Percentiles rank a stretch among this genome's conserved stretches.
Conservation (phyloP, 2,113 vertebrate species). For the Crotalus helleri region DNA sequence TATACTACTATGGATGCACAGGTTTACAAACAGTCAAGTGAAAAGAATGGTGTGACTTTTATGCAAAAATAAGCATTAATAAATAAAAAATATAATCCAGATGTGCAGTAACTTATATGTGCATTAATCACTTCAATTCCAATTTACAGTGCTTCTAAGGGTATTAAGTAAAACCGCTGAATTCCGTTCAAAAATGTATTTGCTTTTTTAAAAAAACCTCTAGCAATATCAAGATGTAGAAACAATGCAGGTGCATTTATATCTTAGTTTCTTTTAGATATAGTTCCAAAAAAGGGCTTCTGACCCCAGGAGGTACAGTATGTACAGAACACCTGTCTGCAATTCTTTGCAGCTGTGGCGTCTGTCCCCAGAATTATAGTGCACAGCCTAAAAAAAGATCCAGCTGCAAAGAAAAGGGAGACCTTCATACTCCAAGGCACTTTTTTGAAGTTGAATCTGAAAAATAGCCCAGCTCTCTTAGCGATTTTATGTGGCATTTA, state of each 20-base stretch:
- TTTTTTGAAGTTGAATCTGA: neutral
- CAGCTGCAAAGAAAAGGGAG: neutral
- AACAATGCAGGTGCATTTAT: neutral
- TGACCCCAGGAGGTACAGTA: neutral
- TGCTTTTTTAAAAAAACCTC: neutral
- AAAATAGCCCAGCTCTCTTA: neutral
- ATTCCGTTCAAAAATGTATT: neutral
- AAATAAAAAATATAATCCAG: neutral
- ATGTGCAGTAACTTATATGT: neutral
- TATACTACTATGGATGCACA: neutral
- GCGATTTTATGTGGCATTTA: neutral
- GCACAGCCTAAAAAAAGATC: neutral
- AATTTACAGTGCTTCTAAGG: neutral
- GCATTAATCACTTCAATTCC: neutral
- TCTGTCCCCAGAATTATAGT: neutral
- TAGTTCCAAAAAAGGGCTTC: neutral
- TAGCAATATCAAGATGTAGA: neutral
- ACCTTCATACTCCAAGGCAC: neutral
- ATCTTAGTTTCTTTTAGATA: neutral
- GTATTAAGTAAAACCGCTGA: neutral
- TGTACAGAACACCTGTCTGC: neutral
- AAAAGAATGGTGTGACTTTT: neutral
- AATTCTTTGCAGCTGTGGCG: neutral
- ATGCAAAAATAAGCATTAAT: neutral
- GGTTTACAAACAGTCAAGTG: neutral